phyloP scores from a whole-genome alignment of 2,888 invertebrate species.

The Serripes groenlandicus region DNA sequence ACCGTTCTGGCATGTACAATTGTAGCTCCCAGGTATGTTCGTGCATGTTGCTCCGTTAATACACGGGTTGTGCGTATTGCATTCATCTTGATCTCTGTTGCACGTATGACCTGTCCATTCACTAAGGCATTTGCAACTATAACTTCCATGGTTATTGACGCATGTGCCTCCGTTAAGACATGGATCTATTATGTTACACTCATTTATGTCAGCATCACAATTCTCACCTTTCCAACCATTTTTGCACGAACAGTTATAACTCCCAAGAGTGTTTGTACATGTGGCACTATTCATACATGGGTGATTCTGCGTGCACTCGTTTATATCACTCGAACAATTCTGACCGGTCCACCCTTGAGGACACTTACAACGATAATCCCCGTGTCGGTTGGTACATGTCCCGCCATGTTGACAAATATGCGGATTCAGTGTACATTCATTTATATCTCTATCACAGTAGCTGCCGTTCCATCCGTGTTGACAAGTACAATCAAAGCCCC shows the following conservation, averaged over 20 bases:
- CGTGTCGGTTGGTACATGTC: conserved; percentile 41
- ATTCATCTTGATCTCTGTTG: not conserved
- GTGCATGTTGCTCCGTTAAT: not conserved
- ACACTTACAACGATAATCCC: conserved; percentile 48
- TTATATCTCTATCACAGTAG: conserved; percentile 32
- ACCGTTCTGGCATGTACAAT: not conserved
- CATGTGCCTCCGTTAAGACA: not conserved
- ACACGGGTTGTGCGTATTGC: not conserved
- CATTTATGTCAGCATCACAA: conserved; percentile 16
- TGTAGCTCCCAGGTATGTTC: not conserved
- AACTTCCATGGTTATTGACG: not conserved
- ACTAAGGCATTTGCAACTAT: not conserved
- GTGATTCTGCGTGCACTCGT: conserved; percentile 10
- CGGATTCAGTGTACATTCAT: conserved; percentile 31
- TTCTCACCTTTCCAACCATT: conserved; percentile 4
- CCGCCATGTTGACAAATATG: conserved; percentile 31
- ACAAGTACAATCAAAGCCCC: not conserved
- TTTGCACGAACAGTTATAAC: not conserved
- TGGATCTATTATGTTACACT: not conserved
- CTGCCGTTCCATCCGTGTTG: conserved; percentile 25
- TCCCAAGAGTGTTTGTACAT: conserved; percentile 9
- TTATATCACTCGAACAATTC: not conserved
- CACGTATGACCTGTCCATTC: not conserved
- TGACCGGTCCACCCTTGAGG: not conserved
- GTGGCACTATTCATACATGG: not conserved